Base-by-base conservation (phyloP, 2,797 vertebrate species). In the Lerista edwardsae region DNA sequence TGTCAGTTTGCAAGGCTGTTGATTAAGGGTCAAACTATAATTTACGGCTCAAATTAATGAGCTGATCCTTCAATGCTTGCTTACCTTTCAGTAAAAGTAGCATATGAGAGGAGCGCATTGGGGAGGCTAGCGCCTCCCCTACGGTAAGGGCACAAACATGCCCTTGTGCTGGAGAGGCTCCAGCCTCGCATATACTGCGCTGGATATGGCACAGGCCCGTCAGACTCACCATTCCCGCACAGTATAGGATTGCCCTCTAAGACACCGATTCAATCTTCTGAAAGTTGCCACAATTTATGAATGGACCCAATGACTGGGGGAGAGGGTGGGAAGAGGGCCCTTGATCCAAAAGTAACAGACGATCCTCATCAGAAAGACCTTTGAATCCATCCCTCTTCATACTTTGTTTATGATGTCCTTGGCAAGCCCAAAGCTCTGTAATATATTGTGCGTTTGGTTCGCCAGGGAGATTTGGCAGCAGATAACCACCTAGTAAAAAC, bases 391-490 rank as follows among this genome's bases (percentile, higher is more conserved):
- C 78, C 25, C 29, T 76, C 15, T 55, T 75, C 15, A 41, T 72
- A n/a, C 55, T 39, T 36, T 23, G 55, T 44, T 65, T 55, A 51
- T 76, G 31, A 76, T 57, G 19, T 75, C 36, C 34, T 87, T 80
- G 77, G 55, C 72, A 71, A 72, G 57, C 57, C 41, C 64, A 75
- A 76, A 71, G n/a, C 65, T 68, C 25, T 62, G 25, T 44, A 57
- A 84, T 76, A 51, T 41, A 80, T 84, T 47, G 64, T 29, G 27
- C 9, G 68, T 51, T 39, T 62, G 74, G 65, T 71, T 84, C 65
- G 72, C 67, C 34, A 68, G 34, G 44, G 44, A 34, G 65, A 59
- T 76, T 87, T 84, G 82, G 82, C 82, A 84, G 78, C 34, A 55
- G 73, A 64, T 71, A 80, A 59, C 27, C 10, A 36, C 29, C 65